Evolutionary conservation across 2,797 vertebrate species (phyloP), one percentile per base, ranked within the genome.

Genomic region (Coranthus polyacanthus): DNA sequence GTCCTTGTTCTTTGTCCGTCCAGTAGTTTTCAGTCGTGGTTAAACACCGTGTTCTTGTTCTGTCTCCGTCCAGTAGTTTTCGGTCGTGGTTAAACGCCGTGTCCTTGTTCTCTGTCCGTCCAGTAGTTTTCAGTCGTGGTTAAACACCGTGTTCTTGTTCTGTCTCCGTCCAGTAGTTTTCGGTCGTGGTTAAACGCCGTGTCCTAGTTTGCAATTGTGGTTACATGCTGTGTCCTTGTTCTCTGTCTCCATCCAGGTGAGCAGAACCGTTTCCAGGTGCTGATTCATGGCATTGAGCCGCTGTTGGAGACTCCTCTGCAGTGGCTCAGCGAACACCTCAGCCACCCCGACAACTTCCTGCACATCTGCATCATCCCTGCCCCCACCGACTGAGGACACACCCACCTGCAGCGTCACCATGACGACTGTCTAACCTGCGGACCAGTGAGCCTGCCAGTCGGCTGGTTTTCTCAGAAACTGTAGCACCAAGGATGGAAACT

Each of bases 271-370:
- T 95, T 93, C 91, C 97, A 98, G 93, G 95, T 98, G 70, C 90
- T 99, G 93, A 95, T 99, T 89, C 98, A 99, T 49, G 98, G 98
- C 44, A 99, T 99, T 52, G 97, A 98, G 60, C 98, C 98, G 4
- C 92, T 98, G 93, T 88, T 98, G 92, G 97, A 99, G 91, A 98
- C 98, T 2, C 98, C 98, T 56, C 50, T 99, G 57, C 98, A 99
- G 86, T 99, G 98, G 97, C 93, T 99, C 74, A 98, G 98, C 0
- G 98, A 99, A 87, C 97, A 99, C 89, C 96, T 99, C 89, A 99
- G 98, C 91, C 96, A 99, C 88, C 97, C 98, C 0, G 98, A 99
- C 95, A 99, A 98, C 93, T 99, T 99, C 90, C 96, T 99, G 78
- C 97, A 99, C 92, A 96, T 99, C 91, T 95, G 97, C 81, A 68